Conservation (phyloP, 2,797 vertebrate genomes). For the Melanotaenia maccullochi region DNA sequence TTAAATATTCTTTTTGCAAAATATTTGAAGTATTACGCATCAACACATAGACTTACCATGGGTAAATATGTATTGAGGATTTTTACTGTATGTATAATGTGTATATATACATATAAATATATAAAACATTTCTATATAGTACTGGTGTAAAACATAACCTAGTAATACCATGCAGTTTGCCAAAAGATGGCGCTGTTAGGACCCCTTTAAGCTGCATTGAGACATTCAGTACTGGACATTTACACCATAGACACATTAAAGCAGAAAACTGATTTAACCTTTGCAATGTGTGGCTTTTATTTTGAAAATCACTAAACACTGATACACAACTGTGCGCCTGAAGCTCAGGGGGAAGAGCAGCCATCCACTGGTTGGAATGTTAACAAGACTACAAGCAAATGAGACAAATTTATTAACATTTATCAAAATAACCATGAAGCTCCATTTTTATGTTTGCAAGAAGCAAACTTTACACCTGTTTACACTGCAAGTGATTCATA, state of each 20-base stretch:
- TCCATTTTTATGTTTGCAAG: background rate
- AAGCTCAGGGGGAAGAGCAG: background rate
- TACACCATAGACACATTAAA: conserved; percentile 70
- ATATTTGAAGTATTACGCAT: conserved; percentile 60
- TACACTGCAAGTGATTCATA: background rate
- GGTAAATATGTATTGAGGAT: conserved; percentile 59
- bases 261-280: conserved; percentile 49
- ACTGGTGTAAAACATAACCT: conserved; percentile 65
- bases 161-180: conserved; percentile 60
- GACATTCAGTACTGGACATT: conserved; percentile 56
- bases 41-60: conserved; percentile 56
- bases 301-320: background rate
- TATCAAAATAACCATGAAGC: background rate
- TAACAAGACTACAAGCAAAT: no score
- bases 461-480: background rate
- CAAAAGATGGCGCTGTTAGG: conserved; percentile 73
- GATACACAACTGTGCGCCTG: background rate
- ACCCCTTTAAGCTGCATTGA: conserved; percentile 51
- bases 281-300: conserved; percentile 17
- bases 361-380: no score
- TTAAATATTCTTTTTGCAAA: conserved; percentile 62
- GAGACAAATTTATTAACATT: background rate
- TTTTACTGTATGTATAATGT: conserved; percentile 75
- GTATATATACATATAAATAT: conserved; percentile 30
- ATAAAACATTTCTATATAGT: conserved; percentile 75